These are phyloP conservation scores for Liposcelis brunnea DNA, from an alignment of 2,888 invertebrate genomes.

Conservation along the genomic window DNA sequence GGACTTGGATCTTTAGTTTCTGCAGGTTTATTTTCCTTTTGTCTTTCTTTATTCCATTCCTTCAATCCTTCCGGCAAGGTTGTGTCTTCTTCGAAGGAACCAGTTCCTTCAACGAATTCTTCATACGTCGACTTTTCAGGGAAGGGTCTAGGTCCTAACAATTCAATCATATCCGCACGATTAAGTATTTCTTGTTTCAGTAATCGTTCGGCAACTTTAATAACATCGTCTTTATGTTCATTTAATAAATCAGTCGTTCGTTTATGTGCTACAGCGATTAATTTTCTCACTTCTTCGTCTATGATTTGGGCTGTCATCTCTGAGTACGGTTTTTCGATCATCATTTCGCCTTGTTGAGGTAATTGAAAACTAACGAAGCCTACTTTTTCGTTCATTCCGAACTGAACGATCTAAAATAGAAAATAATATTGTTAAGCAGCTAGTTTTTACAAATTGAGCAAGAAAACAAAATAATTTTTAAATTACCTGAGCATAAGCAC, in stretches of 20 bases:
- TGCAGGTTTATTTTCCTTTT: conserved; percentile 16
- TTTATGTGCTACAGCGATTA: conserved; percentile 63
- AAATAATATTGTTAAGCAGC: conserved; percentile 1
- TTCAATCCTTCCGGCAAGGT: conserved; percentile 84
- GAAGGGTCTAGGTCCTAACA: conserved; percentile 88
- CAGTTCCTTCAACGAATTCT: conserved; percentile 96
- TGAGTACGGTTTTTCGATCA: conserved; percentile 91
- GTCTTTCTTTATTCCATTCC: conserved; percentile 73
- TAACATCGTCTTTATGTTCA: conserved; percentile 71
- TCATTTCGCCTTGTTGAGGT: conserved; percentile 84
- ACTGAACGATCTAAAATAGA: conserved; percentile 58
- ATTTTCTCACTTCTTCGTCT: conserved; percentile 70
- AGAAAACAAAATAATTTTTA: too few species aligned
- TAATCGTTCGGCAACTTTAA: conserved; percentile 70
- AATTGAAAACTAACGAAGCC: conserved; percentile 94
- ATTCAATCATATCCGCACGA: conserved; percentile 93
- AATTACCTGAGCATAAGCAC: conserved; percentile 79
- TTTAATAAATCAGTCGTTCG: conserved; percentile 60
- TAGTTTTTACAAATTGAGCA: too few species aligned
- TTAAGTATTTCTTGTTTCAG: conserved; percentile 88
- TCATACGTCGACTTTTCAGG: conserved; percentile 98
- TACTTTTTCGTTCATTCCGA: conserved; percentile 94
- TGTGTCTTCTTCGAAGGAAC: conserved; percentile 94
- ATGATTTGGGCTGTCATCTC: conserved; percentile 94
- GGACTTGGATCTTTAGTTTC: too few species aligned